phyloP scores from a whole-genome alignment of 2,888 invertebrate genomes.

The Pachymerium ferrugineum region DNA sequence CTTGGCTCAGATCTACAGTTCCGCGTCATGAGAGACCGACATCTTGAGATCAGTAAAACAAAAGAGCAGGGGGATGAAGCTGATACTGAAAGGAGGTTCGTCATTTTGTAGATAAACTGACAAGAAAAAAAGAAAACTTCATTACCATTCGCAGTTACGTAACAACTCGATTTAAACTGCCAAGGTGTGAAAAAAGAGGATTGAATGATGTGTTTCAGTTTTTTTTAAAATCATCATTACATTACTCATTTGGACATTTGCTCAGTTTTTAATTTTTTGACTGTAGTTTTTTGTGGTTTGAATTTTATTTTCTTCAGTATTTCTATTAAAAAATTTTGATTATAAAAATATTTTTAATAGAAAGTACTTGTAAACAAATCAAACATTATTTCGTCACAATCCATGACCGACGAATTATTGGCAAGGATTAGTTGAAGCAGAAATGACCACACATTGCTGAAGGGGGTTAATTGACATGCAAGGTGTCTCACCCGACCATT shows the following conservation, averaged over 20 bases:
- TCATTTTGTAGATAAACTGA: conserved; percentile 21
- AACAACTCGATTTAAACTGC: conserved; percentile 1
- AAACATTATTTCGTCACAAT: no score
- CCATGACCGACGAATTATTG: background rate
- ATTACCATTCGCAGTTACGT: conserved; percentile 2
- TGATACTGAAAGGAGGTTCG: conserved; percentile 1
- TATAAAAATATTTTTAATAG: background rate
- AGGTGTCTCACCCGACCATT: background rate
- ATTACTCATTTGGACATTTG: background rate
- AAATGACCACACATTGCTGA: background rate
- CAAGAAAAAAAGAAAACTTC: conserved; percentile 14
- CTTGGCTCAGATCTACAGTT: conserved; percentile 21
- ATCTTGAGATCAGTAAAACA: background rate
- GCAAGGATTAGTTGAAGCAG: background rate
- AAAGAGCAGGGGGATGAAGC: background rate
- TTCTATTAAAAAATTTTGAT: background rate
- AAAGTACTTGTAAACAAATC: no score
- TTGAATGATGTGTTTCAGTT: no score
- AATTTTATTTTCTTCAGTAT: background rate
- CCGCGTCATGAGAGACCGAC: background rate
- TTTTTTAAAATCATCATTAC: no score
- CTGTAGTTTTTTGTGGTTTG: background rate
- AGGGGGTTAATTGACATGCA: background rate
- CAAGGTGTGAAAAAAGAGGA: background rate
- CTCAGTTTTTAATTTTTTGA: background rate